Base-by-base conservation (phyloP, 1,140 invertebrate genomes). In the Reticulitermes speratus region DNA sequence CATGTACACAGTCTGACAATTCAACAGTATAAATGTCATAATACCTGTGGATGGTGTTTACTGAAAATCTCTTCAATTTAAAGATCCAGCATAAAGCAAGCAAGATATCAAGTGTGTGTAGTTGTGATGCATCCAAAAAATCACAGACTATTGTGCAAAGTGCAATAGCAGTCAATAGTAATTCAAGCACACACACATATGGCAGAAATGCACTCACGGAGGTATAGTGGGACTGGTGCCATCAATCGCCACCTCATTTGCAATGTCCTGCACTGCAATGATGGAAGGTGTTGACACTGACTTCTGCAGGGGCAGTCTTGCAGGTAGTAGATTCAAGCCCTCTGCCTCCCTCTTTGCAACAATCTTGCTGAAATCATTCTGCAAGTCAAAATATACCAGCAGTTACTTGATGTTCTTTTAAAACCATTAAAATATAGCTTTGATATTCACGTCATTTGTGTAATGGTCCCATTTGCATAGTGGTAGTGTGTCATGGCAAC, bases 271-370 rank as follows among this genome's bases (percentile, higher is more conserved):
- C 83, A 94, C 94, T 85, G 95, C 95, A 52, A 96, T 94, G 87
- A 97, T 97, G 85, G 96, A 97, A 44, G 97, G 97, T 44, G 97
- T 97, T 21, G 97, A 98, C 87, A 97, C 94, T 84, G 96, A 97
- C 92, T 98, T 98, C 90, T 97, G 97, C 86, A 98, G 93, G 84
- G 96, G 96, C 88, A 97, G 93, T 83, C 96, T 93, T 87, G 94
- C 94, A 85, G 95, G 94, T 88, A 94, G 91, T 86, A 96, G 91
- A 88, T 94, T 91, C 83, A 92, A 91, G 90, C 91, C 93, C 93
- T 92, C 93, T 81, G 90, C 91, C 93, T 94, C 90, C 90, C 93
- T 90, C 91, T 92, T 94, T 87, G 91, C 91, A 90, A 92, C 91
- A 88, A 92, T 91, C 90, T 92, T 92, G 91, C 94, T 91, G 89